Evolutionary conservation across 2,113 vertebrate species (phyloP), one percentile per base, ranked within the genome.

Genomic region (Microcebus murinus): DNA sequence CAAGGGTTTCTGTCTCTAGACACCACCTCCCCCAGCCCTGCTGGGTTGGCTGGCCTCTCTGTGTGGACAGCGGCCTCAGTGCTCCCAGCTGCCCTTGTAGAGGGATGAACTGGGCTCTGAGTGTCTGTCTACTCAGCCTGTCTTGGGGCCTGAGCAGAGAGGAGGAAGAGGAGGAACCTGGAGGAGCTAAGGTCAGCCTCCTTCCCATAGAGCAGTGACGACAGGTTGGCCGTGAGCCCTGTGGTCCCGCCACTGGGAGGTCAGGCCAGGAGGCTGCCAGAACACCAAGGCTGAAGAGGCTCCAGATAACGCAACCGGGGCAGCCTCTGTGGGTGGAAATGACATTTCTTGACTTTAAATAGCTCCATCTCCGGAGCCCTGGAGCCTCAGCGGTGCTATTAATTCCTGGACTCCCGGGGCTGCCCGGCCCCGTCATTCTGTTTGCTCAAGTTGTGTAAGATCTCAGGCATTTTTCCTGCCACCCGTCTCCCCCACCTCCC

Each of bases 271-370:
- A 90, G 84, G 11, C n/a, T 87, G 3, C 0, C 17, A 90, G 96
- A 95, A 93, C 94, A 94, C 87, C 9, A 70, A 82, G 92, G 97
- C 97, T 97, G 98, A 98, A 97, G 93, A 77, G 21, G 0, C 83
- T 97, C 92, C 98, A 96, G 97, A 97, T 98, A 97, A 95, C 84
- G 95, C 97, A 97, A 90, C 76, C 31, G n/a, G 97, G 96, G 97
- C 95, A 97, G 97, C 90, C 12, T 81, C 27, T 23, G 94, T 59
- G 98, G 98, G 98, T 98, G 98, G 98, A 98, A 98, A 98, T 98
- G 98, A 98, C 98, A 98, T 98, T 98, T 98, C 98, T 97, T 92
- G 96, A 94, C 98, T 98, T 98, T 98, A 98, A 99, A 98, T 98
- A 98, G 98, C 97, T 98, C 96, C 87, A 96, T 97, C 95, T 98